phyloP scores from a whole-genome alignment of 2,888 invertebrate genomes.

The Cetonia aurata region DNA sequence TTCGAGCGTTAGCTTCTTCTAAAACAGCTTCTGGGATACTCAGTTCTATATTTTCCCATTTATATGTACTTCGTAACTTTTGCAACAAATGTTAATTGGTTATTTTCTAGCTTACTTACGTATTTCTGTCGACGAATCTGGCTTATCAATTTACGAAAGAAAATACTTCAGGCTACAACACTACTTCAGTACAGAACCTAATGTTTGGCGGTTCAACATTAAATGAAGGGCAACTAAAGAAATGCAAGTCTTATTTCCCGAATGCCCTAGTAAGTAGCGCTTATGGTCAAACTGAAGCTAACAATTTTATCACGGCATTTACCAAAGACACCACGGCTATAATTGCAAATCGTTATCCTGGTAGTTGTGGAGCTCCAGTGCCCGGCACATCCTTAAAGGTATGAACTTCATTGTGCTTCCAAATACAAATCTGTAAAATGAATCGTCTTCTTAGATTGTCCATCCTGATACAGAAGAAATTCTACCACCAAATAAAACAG shows the following conservation, averaged over 20 bases:
- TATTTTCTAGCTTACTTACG: slow-evolving; percentile 38
- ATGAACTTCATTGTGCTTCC: not conserved
- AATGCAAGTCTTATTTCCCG: slow-evolving; percentile 56
- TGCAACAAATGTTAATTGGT: not conserved
- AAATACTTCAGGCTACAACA: slow-evolving; percentile 34
- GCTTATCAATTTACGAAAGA: slow-evolving; percentile 49
- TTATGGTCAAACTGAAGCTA: slow-evolving; percentile 66
- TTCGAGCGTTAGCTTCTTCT: too few species aligned
- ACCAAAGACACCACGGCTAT: slow-evolving; percentile 41
- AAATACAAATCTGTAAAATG: not conserved
- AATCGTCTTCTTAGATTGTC: slow-evolving; percentile 43
- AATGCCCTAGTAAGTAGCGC: slow-evolving; percentile 59
- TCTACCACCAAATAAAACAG: slow-evolving; percentile 64
- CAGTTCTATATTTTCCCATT: too few species aligned
- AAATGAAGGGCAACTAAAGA: slow-evolving; percentile 49
- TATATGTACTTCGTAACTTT: too few species aligned
- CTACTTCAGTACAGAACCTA: slow-evolving; percentile 28
- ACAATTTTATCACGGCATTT: slow-evolving; percentile 53
- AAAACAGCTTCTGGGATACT: too few species aligned
- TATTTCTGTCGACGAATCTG: slow-evolving; percentile 47
- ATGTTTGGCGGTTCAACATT: slow-evolving; percentile 52
- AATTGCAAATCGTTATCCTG: slow-evolving; percentile 27
- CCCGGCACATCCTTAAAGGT: slow-evolving; percentile 23
- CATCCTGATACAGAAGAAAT: slow-evolving; percentile 63
- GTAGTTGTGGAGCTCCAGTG: slow-evolving; percentile 46